Conservation (phyloP, 2,888 invertebrate species). For the Hartigia nigra region DNA sequence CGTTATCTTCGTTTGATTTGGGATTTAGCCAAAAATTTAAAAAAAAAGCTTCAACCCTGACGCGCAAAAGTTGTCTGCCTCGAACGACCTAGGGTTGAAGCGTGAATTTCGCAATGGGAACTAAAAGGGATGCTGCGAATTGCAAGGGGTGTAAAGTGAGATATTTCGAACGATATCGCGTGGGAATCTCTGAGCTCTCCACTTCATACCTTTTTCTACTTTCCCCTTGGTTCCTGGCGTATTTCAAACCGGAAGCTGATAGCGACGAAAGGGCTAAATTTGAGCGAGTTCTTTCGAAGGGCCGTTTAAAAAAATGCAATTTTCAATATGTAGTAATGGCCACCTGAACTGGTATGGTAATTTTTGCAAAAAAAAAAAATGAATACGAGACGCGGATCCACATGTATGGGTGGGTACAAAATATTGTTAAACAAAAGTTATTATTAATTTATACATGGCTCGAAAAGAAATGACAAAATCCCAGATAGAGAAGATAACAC, state of each 20-base stretch:
- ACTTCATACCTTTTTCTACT: background rate
- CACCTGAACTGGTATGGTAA: background rate
- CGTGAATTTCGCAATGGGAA: background rate
- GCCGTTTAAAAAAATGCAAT: constrained; percentile 45
- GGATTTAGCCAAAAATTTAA: background rate
- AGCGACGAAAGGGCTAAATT: constrained; percentile 37
- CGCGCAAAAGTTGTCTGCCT: background rate
- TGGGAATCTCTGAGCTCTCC: background rate
- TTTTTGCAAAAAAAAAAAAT: background rate
- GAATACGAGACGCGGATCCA: background rate
- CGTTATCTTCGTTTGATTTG: background rate
- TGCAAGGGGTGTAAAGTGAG: background rate
- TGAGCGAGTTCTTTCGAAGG: constrained; percentile 39
- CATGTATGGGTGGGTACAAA: background rate
- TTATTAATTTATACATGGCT: too few relatives aligned
- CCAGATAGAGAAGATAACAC: background rate
- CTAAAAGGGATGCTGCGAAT: background rate
- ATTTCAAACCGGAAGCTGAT: background rate
- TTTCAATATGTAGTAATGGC: constrained; percentile 32
- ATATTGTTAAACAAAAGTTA: background rate
- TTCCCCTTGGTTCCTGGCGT: background rate
- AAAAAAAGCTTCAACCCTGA: background rate
- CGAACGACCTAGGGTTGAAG: background rate
- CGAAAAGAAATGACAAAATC: background rate
- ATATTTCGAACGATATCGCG: background rate